Base-by-base conservation (phyloP, 2,888 invertebrate genomes). In the Scaptodrosophila latifasciaeformis region DNA sequence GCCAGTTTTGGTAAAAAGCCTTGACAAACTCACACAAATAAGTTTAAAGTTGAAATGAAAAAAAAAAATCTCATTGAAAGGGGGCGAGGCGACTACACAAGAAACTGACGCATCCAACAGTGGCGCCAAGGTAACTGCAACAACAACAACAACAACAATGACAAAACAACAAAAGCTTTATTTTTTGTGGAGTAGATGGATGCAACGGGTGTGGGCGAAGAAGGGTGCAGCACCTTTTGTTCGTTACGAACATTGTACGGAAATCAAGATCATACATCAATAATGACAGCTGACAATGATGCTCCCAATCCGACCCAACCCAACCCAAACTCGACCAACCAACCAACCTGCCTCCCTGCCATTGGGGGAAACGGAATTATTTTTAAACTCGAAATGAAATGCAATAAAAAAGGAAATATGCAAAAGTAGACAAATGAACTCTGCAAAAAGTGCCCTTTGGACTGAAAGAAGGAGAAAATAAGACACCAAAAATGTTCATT, bases 231-330 rank as follows among this genome's bases (percentile, higher is more conserved):
- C 62, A 49, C 45, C 70, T 76, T 70, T 79, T 74, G 70, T 74
- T 59, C n/a, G n/a, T n/a, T n/a, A n/a, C 61, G 56, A 59, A 58
- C 54, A 53, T 21, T 46, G 42, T 62, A 39, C 57, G 54, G 70
- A 65, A 74, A 74, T 71, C 76, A 66, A 81, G 79, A 79, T 72
- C 77, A 65, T 75, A 62, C 81, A 77, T 81, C 81, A 81, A 77
- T 72, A 77, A 76, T 70, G 72, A 67, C 72, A 68, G 56, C 58
- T 65, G 65, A 78, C 77, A 77, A 75, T 75, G 66, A 61, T 55
- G 59, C 30, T 51, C 10, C 15, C 35, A 6, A 15, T 5, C 29
- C n/a, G 10, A n/a, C 7, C 24, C 3, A 7, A 17, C 12, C 15
- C 43, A 24, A 45, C 45, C 19, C 15, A 31, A 48, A 40, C 34